phyloP scores from a whole-genome alignment of 1,140 invertebrate species.

The Leptopilina clavipes region DNA sequence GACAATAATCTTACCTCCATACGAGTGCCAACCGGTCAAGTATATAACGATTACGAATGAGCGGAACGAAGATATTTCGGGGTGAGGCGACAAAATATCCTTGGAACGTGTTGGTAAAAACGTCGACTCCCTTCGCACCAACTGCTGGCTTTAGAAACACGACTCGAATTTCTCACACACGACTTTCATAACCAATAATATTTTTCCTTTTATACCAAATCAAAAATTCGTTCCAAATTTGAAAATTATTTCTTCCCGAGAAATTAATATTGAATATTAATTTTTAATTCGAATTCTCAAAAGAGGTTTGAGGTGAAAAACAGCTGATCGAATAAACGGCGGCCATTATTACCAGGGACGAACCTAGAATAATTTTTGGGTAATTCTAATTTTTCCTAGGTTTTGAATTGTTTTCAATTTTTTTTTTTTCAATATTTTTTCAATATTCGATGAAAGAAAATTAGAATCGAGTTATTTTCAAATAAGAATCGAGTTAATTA shows the following conservation, averaged over 20 bases:
- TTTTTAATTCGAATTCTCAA: too few relatives aligned
- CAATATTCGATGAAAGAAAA: too few relatives aligned
- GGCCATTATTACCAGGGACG: too few relatives aligned
- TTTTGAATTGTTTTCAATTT: too few relatives aligned
- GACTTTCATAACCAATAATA: neutral
- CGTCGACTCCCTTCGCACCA: slow-evolving; percentile 41
- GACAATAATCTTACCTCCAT: slow-evolving; percentile 14
- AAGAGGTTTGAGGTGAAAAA: neutral
- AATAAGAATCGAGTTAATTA: neutral
- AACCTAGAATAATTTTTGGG: too few relatives aligned
- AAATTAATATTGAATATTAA: too few relatives aligned
- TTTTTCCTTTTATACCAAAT: too few relatives aligned
- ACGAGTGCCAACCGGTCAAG: slow-evolving; percentile 8
- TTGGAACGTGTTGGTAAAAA: slow-evolving; percentile 49
- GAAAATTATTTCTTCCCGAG: too few relatives aligned
- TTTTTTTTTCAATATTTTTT: too few relatives aligned
- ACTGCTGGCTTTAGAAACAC: slow-evolving; percentile 39
- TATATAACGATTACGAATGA: slow-evolving; percentile 47
- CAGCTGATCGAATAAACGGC: neutral
- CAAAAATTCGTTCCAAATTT: too few relatives aligned
- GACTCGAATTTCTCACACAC: slow-evolving; percentile 12
- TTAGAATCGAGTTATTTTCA: neutral
- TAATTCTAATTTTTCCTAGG: too few relatives aligned
- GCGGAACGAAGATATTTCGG: slow-evolving; percentile 51
- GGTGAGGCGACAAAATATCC: slow-evolving; percentile 48